Evolutionary conservation across 1,140 invertebrate species (phyloP).

Genomic region (Drosophila grimshawi): DNA sequence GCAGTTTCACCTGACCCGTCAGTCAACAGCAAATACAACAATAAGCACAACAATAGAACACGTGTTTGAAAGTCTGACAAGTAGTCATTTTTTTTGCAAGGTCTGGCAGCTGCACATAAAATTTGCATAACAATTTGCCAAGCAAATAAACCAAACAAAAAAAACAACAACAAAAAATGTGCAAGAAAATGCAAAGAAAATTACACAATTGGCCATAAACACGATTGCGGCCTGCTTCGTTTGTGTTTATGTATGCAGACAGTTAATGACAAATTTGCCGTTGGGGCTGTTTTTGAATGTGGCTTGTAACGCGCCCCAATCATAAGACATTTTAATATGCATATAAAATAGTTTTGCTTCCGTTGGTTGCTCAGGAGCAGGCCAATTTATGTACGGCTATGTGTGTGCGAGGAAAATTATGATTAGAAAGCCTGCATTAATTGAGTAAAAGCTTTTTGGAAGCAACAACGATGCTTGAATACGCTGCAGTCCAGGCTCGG

Average conservation of each 20-base stretch:
- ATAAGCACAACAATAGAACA: constrained; percentile 46
- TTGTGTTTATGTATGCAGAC: constrained; percentile 5
- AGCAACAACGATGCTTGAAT: constrained; percentile 11
- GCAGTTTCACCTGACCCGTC: constrained; percentile 65
- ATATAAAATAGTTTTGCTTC: constrained; percentile 35
- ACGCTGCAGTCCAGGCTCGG: neutral
- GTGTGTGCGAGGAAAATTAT: constrained; percentile 26
- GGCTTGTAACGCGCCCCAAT: constrained; percentile 13
- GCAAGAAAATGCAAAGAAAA: constrained; percentile 65
- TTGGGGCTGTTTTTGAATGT: neutral
- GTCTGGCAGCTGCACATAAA: constrained; percentile 56
- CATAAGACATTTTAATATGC: constrained; percentile 25
- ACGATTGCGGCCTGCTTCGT: constrained; percentile 38
- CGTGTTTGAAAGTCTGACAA: constrained; percentile 73
- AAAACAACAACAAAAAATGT: constrained; percentile 6
- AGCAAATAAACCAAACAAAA: neutral
- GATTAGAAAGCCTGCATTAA: constrained; percentile 37
- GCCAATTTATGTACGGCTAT: constrained; percentile 26
- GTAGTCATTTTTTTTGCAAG: constrained; percentile 49
- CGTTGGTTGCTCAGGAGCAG: constrained; percentile 18
- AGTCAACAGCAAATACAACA: neutral
- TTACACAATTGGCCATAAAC: constrained; percentile 78
- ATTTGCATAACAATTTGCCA: constrained; percentile 79
- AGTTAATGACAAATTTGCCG: constrained; percentile 1
- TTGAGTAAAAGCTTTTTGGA: constrained; percentile 8